Percentiles rank a stretch among this genome's conserved stretches.
Conservation (phyloP, 2,113 vertebrate genomes). For the Thymallus thymallus region DNA sequence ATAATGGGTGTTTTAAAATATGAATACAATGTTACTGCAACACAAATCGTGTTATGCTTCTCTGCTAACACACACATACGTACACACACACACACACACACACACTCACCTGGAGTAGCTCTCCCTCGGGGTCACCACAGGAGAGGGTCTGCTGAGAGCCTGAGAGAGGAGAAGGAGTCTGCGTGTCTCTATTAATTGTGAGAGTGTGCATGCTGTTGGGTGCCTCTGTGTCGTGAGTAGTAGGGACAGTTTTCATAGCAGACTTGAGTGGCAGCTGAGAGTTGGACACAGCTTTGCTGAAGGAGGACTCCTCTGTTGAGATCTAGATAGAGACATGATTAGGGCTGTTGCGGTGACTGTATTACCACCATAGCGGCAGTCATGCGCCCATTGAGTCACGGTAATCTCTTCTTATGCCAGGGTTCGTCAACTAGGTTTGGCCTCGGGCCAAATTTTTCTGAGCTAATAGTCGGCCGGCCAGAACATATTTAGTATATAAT, state of each 20-base stretch:
- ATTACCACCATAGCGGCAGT: too few relatives aligned
- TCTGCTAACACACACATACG: too few relatives aligned
- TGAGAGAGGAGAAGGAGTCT: slow-evolving; percentile 39
- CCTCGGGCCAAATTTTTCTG: too few relatives aligned
- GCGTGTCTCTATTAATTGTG: neutral
- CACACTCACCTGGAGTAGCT: neutral
- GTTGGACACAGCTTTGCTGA: slow-evolving; percentile 69
- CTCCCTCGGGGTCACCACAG: neutral
- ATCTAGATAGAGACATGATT: slow-evolving; percentile 63
- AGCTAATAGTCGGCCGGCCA: too few relatives aligned
- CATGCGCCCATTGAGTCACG: too few relatives aligned
- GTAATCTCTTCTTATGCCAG: too few relatives aligned
- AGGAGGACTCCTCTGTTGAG: slow-evolving; percentile 81
- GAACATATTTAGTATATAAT: too few relatives aligned
- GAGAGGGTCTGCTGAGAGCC: slow-evolving; percentile 50
- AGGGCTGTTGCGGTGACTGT: too few relatives aligned
- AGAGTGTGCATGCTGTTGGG: slow-evolving; percentile 72
- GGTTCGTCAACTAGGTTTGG: too few relatives aligned
- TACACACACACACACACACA: too few relatives aligned
- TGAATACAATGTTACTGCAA: neutral
- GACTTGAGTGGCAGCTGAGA: slow-evolving; percentile 84
- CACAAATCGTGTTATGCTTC: neutral
- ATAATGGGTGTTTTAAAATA: neutral
- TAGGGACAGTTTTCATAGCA: slow-evolving; percentile 81
- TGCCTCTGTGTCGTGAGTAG: slow-evolving; percentile 72